A percentile compares a stretch with the other conserved stretches of the same genome.
phyloP scores from a whole-genome alignment of 2,797 vertebrate species.

The Erethizon dorsatum region DNA sequence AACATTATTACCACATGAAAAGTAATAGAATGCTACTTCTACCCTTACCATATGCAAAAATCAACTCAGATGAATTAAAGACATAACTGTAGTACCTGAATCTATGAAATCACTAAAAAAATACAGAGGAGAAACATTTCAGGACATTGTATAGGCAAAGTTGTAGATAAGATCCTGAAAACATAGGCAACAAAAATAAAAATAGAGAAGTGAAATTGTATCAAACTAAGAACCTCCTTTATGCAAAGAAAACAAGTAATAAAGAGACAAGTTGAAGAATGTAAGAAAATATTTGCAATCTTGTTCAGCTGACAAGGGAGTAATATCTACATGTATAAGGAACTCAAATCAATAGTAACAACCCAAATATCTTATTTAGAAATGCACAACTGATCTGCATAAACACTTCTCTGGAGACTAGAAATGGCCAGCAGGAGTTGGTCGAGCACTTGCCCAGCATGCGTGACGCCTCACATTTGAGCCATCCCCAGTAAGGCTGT shows the following conservation, averaged over 20 bases:
- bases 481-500: too few relatives aligned
- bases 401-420: neutral
- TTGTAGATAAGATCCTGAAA: neutral
- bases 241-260: neutral
- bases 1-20: neutral
- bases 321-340: neutral
- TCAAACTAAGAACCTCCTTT: neutral
- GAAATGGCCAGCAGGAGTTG: neutral
- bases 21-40: neutral
- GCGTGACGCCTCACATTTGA: accelerated
- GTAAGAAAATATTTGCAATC: neutral
- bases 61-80: neutral
- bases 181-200: neutral
- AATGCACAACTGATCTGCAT: neutral
- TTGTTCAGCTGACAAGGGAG: neutral
- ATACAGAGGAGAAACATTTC: neutral
- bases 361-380: too few relatives aligned
- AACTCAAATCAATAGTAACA: neutral
- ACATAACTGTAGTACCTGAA: neutral
- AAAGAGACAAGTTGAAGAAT: neutral
- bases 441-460: too few relatives aligned
- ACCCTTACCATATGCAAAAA: neutral
- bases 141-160: neutral
- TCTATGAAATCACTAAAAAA: neutral
- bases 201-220: neutral